Base-by-base conservation (phyloP, 2,113 vertebrate species). In the Cyphomyrus discorhynchus region DNA sequence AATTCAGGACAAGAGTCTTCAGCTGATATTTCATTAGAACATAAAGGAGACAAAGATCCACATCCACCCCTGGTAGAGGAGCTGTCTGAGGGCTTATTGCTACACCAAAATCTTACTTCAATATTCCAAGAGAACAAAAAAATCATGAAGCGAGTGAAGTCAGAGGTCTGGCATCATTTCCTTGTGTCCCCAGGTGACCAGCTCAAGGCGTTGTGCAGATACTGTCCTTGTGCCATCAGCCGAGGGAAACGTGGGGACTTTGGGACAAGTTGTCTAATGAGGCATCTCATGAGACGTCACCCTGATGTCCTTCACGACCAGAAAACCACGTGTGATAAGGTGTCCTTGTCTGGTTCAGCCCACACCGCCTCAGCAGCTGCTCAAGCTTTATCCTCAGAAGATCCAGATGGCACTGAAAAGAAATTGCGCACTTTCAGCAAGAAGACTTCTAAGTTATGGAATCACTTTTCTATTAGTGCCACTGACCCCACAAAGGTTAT, bases 381-480 rank as follows among this genome's bases (percentile, higher is more conserved):
- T 10, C 97, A 98, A 42, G 92, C 95, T 56, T 94, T 97, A 90
- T 96, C 96, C 87, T 89, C 94, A 92, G 97, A 95, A 92, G 88
- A 95, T 90, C 94, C 94, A 27, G 95, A 96, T 53, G 93, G 94
- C 90, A 91, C 91, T 90, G 94, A 96, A 84, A 97, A 95, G 92
- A 97, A 95, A 93, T 93, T 94, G 58, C 96, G 94, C 70, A 91
- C 95, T 46, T 97, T 94, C 91, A 98, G 98, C 92, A 99, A 99
- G 95, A 99, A 98, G 96, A 99, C 98, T 89, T 99, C 98, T 93
- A 99, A 99, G 96, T 96, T 99, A 94, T 99, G 98, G 98, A 99
- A 99, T 93, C 98, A 99, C 90, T 99, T 99, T 92, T 98, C 98
- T 45, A 96, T 98, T 93, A 98, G 97, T 90, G 95, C 97, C 66